Base-by-base conservation (phyloP, 2,113 vertebrate genomes). In the Antennarius striatus region DNA sequence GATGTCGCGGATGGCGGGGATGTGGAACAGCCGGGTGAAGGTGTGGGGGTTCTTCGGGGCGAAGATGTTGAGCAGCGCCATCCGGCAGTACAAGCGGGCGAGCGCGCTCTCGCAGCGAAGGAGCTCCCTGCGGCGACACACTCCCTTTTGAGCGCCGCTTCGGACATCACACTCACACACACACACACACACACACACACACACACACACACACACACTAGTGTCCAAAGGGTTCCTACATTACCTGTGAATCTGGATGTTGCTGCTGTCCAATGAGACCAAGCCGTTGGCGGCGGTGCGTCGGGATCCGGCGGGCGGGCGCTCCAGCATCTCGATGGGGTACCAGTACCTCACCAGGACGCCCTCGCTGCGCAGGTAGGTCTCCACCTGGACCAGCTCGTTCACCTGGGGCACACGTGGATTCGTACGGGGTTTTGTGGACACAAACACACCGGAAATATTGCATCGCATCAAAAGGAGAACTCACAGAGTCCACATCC, bases 321-420 rank as follows among this genome's bases (percentile, higher is more conserved):
- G 93, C 81, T 99, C 98, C 57, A 99, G 75, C 94, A 97, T 98
- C 80, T 99, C 97, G 45, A 99, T 98, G 5, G 98, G 98, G 30
- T 99, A 99, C 98, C 98, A 99, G 89, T 99, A 99, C 46, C 97
- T 91, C 4, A 99, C 97, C 68, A 99, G 87, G 10, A 98, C 96
- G 0, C 98, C 98, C 83, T 99, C 97, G 55, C 96, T 99, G 15
- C 96, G 90, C 46, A 99, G 91, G 49, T 99, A 99, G 0, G 97
- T 98, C 89, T 99, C 98, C 12, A 99, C 97, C 87, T 99, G 97
- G 0, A 99, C 96, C 74, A 99, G 81, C 6, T 99, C 98, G 71
- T 98, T 99, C 28, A 95, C 92, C 98, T 99, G 69, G 2, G 32
- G 32, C 5, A 7, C 5, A 7, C 32, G 32, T 36, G 32, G 32